These are phyloP conservation scores for Drosophila incognita DNA, from an alignment of 2,888 invertebrate genomes.

Conservation along the genomic window DNA sequence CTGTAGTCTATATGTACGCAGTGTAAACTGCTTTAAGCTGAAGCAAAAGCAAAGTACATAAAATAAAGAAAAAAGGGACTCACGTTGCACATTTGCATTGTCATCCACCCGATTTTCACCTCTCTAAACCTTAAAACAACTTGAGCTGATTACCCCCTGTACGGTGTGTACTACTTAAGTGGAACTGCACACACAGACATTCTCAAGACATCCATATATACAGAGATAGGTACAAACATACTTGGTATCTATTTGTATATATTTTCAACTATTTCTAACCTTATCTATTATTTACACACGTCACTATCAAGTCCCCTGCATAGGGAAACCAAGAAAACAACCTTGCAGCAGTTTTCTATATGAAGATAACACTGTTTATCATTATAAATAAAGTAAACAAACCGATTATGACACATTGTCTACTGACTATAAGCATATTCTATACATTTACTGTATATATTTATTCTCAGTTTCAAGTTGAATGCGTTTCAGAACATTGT, in stretches of 20 bases:
- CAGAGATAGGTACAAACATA: not conserved
- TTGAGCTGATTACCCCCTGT: conserved; percentile 37
- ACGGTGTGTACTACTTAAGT: conserved; percentile 20
- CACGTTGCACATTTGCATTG: conserved; percentile 34
- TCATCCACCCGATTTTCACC: not conserved
- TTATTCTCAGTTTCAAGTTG: conserved; percentile 11
- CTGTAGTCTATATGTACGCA: not conserved
- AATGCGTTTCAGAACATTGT: conserved; percentile 4
- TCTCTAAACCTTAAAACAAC: conserved; percentile 2
- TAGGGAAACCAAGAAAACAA: conserved; percentile 14
- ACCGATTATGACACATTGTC: conserved; percentile 21
- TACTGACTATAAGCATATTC: not conserved
- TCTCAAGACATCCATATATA: not conserved
- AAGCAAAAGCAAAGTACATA: conserved; percentile 1
- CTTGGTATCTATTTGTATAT: not conserved
- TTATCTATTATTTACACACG: conserved; percentile 39
- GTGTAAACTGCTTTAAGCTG: conserved; percentile 19
- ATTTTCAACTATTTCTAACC: conserved; percentile 15
- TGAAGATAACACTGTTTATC: conserved; percentile 17
- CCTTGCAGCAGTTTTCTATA: conserved; percentile 29
- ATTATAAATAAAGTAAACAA: conserved; percentile 21
- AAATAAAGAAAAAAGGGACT: conserved; percentile 7
- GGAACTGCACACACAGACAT: conserved; percentile 13
- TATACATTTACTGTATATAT: not conserved
- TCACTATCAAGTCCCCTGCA: conserved; percentile 32